Evolutionary conservation across 2,888 invertebrate genomes (phyloP).

Genomic region (Pseudoips prasinana): DNA sequence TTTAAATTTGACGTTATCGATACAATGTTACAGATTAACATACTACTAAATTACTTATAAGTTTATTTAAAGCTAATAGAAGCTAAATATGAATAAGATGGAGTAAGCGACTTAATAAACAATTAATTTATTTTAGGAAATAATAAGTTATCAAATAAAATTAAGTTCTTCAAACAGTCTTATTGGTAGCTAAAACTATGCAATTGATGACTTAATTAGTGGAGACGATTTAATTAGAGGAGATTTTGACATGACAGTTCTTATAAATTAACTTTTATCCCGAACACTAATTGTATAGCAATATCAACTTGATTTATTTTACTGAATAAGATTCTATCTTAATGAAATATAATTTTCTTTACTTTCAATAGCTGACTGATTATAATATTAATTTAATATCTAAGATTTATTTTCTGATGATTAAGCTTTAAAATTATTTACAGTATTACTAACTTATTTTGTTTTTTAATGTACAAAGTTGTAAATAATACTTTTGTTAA

Average conservation of each 20-base stretch:
- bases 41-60: neutral
- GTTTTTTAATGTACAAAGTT: constrained; percentile 66
- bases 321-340: no score
- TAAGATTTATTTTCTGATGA: constrained; percentile 44
- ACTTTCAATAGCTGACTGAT: constrained; percentile 53
- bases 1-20: no score
- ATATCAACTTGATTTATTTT: no score
- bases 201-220: no score
- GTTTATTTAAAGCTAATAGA: constrained; percentile 20
- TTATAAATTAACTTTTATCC: no score
- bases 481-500: constrained; percentile 68
- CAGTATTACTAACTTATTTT: constrained; percentile 80
- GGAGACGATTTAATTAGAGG: no score
- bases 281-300: no score
- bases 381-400: constrained; percentile 43
- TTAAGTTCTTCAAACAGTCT: no score
- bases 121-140: constrained; percentile 21
- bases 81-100: constrained; percentile 23
- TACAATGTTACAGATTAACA: no score
- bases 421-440: constrained; percentile 77
- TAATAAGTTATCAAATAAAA: no score
- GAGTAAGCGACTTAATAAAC: constrained; percentile 11
- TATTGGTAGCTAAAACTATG: no score
- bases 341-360: constrained; percentile 1
- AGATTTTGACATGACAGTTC: no score